A percentile compares a stretch with the other conserved stretches of the same genome.
Conservation (phyloP, 30 jellyfish, hydroid and myxozoan genomes). For the Euphysa ruthae region DNA sequence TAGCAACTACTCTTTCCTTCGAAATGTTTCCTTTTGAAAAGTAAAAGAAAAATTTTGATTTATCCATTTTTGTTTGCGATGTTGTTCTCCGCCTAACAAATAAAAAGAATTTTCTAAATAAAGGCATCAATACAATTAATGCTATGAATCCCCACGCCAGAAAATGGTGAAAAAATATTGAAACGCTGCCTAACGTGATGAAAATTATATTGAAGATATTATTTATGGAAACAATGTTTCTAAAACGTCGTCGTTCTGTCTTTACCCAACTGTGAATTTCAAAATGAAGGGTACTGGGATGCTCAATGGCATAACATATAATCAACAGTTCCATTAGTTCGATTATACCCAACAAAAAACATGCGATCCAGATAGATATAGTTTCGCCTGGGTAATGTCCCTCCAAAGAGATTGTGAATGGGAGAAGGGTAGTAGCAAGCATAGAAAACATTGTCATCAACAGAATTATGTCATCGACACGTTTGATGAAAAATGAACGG, state of each 20-base stretch:
- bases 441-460: constrained; percentile 3
- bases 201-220: background rate
- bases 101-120: constrained; percentile 1
- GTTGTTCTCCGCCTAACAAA: constrained; percentile 1
- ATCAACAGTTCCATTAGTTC: constrained; percentile 1
- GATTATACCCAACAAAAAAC: constrained; percentile 2
- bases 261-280: constrained; percentile 22
- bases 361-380: background rate
- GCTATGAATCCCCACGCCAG: constrained; percentile 24
- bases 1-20: constrained; percentile 25
- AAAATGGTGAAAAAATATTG: background rate
- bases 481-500: constrained; percentile 13
- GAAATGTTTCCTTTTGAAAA: constrained; percentile 23
- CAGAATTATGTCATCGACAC: constrained; percentile 24
- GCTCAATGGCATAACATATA: constrained; percentile 6
- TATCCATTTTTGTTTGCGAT: background rate
- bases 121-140: constrained; percentile 8
- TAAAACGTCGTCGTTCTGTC: background rate
- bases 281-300: constrained; percentile 15
- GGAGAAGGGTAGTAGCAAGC: constrained; percentile 16
- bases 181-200: constrained; percentile 14
- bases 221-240: background rate
- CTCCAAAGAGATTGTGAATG: constrained; percentile 17
- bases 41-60: constrained; percentile 2
- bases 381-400: constrained; percentile 33